phyloP scores from a whole-genome alignment of 1,140 invertebrate genomes.

The Tetraneura akinire region DNA sequence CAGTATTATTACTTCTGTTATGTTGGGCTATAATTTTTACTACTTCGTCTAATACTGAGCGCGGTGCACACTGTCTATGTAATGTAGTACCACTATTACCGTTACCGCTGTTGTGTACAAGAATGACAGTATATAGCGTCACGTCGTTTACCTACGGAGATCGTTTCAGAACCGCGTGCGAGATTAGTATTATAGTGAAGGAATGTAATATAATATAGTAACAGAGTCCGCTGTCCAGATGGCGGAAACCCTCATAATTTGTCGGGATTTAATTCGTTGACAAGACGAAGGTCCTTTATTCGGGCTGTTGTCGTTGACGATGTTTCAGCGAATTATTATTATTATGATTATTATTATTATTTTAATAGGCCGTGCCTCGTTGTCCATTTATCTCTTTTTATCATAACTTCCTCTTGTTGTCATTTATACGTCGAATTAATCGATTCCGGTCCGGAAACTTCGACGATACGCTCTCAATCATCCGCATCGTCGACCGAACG shows the following conservation, averaged over 20 bases:
- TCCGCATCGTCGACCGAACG: no score
- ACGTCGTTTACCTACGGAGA: not conserved
- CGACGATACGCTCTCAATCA: no score
- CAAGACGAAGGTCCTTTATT: not conserved
- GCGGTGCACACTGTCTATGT: no score
- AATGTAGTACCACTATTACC: no score
- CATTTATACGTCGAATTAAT: no score
- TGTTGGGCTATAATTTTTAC: no score
- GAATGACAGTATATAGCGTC: no score
- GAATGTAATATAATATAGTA: not conserved
- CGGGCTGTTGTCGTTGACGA: no score
- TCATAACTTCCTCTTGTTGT: not conserved
- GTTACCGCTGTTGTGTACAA: no score
- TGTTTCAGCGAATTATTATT: not conserved
- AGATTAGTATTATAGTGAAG: not conserved
- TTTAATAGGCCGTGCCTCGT: not conserved
- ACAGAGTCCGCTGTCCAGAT: not conserved
- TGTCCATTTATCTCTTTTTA: not conserved
- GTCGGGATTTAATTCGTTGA: slow-evolving; percentile 13
- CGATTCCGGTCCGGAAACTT: no score
- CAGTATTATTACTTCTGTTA: no score
- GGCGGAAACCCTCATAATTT: slow-evolving; percentile 23
- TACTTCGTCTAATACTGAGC: no score
- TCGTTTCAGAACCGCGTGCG: not conserved
- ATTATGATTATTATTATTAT: slow-evolving; percentile 6